Percentiles rank a stretch among this genome's conserved stretches.
Evolutionary conservation across 2,888 invertebrate species (phyloP).

Genomic region (Corbicula japonica): DNA sequence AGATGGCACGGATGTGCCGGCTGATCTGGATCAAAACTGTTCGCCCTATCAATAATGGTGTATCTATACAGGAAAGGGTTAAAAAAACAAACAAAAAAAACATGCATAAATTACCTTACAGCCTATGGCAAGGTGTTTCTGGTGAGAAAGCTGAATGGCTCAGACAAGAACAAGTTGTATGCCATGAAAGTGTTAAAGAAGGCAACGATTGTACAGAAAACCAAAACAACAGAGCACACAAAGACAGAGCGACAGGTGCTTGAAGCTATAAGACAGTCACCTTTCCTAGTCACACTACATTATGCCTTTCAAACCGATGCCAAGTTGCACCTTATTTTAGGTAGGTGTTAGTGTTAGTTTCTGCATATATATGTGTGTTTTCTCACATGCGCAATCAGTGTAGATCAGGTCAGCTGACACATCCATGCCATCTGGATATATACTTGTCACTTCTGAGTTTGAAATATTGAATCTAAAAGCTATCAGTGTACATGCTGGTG

Average conservation of each 20-base stretch:
- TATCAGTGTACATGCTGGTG: too few relatives aligned
- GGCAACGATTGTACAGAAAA: constrained; percentile 94
- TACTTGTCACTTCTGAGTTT: too few relatives aligned
- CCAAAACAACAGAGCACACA: constrained; percentile 92
- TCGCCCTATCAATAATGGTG: too few relatives aligned
- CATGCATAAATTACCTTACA: constrained; percentile 74
- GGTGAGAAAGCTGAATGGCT: constrained; percentile 94
- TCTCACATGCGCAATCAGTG: too few relatives aligned
- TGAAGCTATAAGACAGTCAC: constrained; percentile 97
- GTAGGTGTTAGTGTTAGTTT: constrained; percentile 89
- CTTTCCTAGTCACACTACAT: constrained; percentile 98
- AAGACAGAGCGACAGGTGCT: constrained; percentile 98
- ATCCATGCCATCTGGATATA: too few relatives aligned
- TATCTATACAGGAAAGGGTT: too few relatives aligned
- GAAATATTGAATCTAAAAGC: too few relatives aligned
- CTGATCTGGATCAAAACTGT: too few relatives aligned
- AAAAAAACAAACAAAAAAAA: too few relatives aligned
- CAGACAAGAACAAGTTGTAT: constrained; percentile 95
- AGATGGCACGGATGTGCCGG: too few relatives aligned
- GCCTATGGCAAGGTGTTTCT: constrained; percentile 94
- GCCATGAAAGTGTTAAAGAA: constrained; percentile 99
- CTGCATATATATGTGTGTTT: not conserved
- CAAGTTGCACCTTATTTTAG: constrained; percentile 97
- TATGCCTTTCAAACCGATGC: constrained; percentile 99
- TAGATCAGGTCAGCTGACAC: too few relatives aligned